phyloP scores from a whole-genome alignment of 2,888 invertebrate species.

The Antheraea yamamai region DNA sequence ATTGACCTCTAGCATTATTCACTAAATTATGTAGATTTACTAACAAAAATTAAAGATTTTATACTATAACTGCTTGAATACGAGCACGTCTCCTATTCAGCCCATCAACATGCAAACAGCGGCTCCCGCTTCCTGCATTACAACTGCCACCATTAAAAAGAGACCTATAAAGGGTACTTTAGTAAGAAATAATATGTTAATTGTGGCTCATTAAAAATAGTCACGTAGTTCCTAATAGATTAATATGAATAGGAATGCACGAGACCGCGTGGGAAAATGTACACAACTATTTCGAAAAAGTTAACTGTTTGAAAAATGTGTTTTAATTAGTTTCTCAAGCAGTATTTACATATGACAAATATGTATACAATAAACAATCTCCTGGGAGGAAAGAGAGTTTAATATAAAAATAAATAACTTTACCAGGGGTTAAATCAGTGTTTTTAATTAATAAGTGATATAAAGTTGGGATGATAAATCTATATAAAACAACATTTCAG shows the following conservation, averaged over 20 bases:
- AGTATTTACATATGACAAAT: not conserved
- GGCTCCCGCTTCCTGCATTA: conserved; percentile 41
- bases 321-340: conserved; percentile 1
- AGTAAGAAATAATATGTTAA: conserved; percentile 13
- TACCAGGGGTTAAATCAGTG: not conserved
- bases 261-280: conserved; percentile 14
- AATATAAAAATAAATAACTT: not conserved
- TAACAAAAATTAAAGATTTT: not conserved
- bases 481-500: not conserved
- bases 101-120: conserved; percentile 40
- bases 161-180: conserved; percentile 31
- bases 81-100: conserved; percentile 26
- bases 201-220: conserved; percentile 31
- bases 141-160: conserved; percentile 32
- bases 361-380: not conserved
- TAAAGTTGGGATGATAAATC: not conserved
- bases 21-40: not conserved
- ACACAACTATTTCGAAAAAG: not conserved
- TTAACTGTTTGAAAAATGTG: not conserved
- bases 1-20: no score
- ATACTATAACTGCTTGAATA: not conserved
- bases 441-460: not conserved
- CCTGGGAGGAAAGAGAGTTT: not conserved
- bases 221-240: conserved; percentile 13
- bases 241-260: conserved; percentile 14